Conservation (phyloP, 2,888 invertebrate genomes). For the Ochlodes sylvanus region DNA sequence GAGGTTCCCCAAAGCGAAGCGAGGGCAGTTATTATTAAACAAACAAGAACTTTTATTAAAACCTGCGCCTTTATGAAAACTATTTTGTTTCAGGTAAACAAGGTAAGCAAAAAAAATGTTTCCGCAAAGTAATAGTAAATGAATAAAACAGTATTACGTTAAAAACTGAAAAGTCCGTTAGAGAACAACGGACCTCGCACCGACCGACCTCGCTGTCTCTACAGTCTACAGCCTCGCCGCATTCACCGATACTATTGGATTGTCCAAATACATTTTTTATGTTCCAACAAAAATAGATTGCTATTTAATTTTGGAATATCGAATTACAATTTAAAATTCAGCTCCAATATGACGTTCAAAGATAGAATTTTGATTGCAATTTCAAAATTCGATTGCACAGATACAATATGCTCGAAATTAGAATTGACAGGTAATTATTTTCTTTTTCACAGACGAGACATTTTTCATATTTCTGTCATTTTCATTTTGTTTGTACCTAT, state of each 20-base stretch:
- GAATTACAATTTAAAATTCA: conserved; percentile 29
- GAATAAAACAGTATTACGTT: neutral
- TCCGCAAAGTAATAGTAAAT: neutral
- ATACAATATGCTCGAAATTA: conserved; percentile 20
- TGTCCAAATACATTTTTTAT: conserved; percentile 75
- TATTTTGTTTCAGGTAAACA: neutral
- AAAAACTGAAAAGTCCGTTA: conserved; percentile 26
- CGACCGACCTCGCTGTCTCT: conserved; percentile 76
- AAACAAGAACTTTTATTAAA: no score
- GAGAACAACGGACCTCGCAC: conserved; percentile 56
- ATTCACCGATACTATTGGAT: conserved; percentile 78
- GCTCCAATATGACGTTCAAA: conserved; percentile 11
- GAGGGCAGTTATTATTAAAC: no score
- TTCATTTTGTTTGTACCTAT: neutral
- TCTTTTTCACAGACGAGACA: neutral
- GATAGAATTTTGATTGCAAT: conserved; percentile 38
- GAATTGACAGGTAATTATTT: conserved; percentile 13
- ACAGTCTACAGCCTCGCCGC: conserved; percentile 69
- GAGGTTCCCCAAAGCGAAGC: no score
- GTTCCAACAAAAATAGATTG: conserved; percentile 38
- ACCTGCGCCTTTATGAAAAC: neutral
- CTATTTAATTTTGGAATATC: conserved; percentile 35
- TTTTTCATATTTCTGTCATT: neutral
- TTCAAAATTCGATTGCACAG: conserved; percentile 25
- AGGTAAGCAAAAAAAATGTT: neutral